Conservation (phyloP, 2,113 vertebrate species). For the Pachypanchax playfairii region DNA sequence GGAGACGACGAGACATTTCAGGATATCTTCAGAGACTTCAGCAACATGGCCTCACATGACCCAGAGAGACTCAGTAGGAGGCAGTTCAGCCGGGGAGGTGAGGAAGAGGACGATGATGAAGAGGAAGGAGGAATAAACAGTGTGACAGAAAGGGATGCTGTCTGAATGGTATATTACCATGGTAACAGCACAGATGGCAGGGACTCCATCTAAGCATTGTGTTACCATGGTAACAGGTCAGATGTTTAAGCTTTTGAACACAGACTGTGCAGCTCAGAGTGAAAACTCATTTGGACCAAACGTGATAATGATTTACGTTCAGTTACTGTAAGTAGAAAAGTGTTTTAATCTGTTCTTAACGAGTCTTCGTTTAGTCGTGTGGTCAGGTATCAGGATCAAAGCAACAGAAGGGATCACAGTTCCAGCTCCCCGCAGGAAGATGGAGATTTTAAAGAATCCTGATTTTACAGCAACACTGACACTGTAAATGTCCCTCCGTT, state of each 20-base stretch:
- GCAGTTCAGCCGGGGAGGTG: conserved; percentile 49
- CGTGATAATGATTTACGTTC: neutral
- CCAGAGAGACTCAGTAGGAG: conserved; percentile 75
- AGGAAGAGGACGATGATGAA: neutral
- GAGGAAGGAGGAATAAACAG: neutral
- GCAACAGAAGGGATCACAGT: too few species aligned
- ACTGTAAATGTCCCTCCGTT: too few species aligned
- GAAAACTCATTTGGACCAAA: neutral
- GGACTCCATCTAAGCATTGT: too few species aligned
- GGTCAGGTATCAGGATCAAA: too few species aligned
- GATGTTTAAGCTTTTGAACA: too few species aligned
- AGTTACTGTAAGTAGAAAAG: neutral
- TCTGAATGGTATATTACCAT: neutral
- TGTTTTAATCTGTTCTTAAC: too few species aligned
- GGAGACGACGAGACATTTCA: conserved; percentile 83
- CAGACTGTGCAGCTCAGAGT: too few species aligned
- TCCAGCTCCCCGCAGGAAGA: too few species aligned
- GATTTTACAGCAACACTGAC: too few species aligned
- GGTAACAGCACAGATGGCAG: neutral
- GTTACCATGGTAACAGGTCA: neutral
- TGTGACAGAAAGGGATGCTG: conserved; percentile 1
- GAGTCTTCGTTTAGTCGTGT: too few species aligned
- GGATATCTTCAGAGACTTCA: conserved; percentile 83
- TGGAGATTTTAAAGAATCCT: too few species aligned
- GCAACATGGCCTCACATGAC: conserved; percentile 81